These are phyloP conservation scores for Cantharis rufa DNA, from an alignment of 2,888 invertebrate genomes.

Conservation along the genomic window DNA sequence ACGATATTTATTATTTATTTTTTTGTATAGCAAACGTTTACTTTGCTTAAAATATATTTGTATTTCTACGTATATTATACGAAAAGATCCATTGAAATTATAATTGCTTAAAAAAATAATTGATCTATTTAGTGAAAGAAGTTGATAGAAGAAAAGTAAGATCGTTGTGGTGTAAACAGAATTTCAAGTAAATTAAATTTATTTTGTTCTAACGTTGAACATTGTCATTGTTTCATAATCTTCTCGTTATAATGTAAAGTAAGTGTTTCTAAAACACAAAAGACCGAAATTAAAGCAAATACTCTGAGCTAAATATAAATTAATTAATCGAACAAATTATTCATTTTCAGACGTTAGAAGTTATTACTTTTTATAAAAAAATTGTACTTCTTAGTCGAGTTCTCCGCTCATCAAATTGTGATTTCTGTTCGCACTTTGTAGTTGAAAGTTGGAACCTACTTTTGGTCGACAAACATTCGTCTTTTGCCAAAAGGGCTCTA, in stretches of 20 bases:
- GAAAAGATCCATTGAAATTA: background rate
- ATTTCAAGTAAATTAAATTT: background rate
- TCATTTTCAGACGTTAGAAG: background rate
- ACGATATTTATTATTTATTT: background rate
- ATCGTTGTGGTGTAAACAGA: background rate
- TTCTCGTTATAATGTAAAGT: background rate
- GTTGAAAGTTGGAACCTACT: too few species aligned
- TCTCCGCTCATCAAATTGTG: too few species aligned
- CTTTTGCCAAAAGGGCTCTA: too few species aligned
- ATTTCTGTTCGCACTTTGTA: too few species aligned
- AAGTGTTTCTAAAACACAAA: background rate
- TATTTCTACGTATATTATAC: background rate
- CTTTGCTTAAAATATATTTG: background rate
- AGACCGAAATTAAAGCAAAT: background rate
- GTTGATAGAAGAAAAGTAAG: background rate
- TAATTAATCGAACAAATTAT: background rate
- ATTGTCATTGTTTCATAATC: background rate
- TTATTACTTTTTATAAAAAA: background rate
- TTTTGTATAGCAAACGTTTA: background rate
- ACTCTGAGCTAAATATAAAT: background rate
- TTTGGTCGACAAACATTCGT: too few species aligned
- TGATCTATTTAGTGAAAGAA: background rate
- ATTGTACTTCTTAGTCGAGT: background rate
- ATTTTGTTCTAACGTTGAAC: background rate
- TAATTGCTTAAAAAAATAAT: background rate